Conservation (phyloP, 2,797 vertebrate genomes). For the Enteromius treurensis region DNA sequence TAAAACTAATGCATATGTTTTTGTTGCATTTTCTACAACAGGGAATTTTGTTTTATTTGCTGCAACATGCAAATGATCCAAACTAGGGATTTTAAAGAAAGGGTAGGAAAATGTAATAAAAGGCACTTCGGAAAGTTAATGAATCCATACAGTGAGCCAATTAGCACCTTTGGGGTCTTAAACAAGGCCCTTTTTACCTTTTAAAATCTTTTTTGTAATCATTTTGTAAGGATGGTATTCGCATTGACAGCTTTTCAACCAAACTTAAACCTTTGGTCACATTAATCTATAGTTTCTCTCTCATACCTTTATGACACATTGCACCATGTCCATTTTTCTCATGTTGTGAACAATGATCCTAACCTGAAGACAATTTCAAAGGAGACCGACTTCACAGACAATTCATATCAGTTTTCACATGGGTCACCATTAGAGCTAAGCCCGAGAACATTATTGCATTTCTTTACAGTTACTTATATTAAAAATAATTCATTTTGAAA, state of each 20-base stretch:
- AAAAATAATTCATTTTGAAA: slow-evolving; percentile 57
- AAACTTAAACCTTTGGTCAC: slow-evolving; percentile 64
- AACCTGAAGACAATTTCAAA: slow-evolving; percentile 42
- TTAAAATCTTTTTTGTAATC: slow-evolving; percentile 35
- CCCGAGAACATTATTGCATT: slow-evolving; percentile 50
- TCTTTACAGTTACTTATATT: slow-evolving; percentile 46
- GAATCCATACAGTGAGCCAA: slow-evolving; percentile 38
- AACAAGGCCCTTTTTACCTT: slow-evolving; percentile 31
- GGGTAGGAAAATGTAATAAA: slow-evolving; percentile 28
- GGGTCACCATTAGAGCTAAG: slow-evolving; percentile 41
- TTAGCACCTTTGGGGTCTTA: slow-evolving; percentile 32
- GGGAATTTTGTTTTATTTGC: slow-evolving; percentile 6
- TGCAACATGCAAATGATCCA: slow-evolving; percentile 7
- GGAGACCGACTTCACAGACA: slow-evolving; percentile 10
- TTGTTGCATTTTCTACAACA: background rate
- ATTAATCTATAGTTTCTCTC: slow-evolving; percentile 49
- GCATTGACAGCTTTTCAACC: background rate
- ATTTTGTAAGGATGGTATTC: slow-evolving; percentile 24
- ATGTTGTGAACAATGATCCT: slow-evolving; percentile 29
- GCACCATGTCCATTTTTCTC: slow-evolving; percentile 24
- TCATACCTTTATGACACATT: slow-evolving; percentile 48
- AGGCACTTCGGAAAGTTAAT: slow-evolving; percentile 57
- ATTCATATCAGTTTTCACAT: slow-evolving; percentile 21
- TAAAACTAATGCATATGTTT: slow-evolving; percentile 16
- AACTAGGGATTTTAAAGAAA: background rate